These are phyloP conservation scores for Oncorhynchus mykiss DNA, from an alignment of 2,113 vertebrate genomes.

Conservation along the genomic window DNA sequence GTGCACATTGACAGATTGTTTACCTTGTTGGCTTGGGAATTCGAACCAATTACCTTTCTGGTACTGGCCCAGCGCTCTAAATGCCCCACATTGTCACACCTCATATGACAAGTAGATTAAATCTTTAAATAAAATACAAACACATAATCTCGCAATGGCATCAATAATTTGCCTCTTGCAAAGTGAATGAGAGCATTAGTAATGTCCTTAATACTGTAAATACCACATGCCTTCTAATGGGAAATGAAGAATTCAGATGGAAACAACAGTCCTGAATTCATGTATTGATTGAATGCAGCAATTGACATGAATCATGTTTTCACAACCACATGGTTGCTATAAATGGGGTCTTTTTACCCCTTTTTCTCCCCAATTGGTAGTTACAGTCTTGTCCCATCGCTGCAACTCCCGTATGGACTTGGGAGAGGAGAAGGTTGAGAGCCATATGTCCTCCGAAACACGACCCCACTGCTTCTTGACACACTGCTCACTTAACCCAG, in stretches of 20 bases:
- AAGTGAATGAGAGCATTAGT: conserved; percentile 60
- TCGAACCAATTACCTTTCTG: too few relatives aligned
- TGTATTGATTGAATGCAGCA: conserved; percentile 20
- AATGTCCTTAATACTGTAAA: conserved; percentile 25
- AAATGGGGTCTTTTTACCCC: conserved; percentile 20
- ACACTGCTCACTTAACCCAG: too few relatives aligned
- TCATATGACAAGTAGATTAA: not conserved
- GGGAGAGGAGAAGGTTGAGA: too few relatives aligned
- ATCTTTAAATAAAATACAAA: not conserved
- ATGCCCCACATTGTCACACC: not conserved
- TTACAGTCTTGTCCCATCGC: too few relatives aligned
- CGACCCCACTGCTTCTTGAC: too few relatives aligned
- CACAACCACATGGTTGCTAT: conserved; percentile 11
- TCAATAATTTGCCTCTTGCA: conserved; percentile 67
- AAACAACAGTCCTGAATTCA: conserved; percentile 44
- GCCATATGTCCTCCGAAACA: too few relatives aligned
- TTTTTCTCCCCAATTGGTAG: not conserved
- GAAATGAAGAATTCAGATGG: conserved; percentile 58
- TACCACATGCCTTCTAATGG: conserved; percentile 52
- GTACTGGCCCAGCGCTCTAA: not conserved
- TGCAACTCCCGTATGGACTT: too few relatives aligned
- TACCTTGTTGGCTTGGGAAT: too few relatives aligned
- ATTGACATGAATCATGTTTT: conserved; percentile 38
- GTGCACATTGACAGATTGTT: too few relatives aligned
- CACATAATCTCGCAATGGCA: not conserved